Evolutionary conservation across 2,113 vertebrate species (phyloP), one percentile per base, ranked within the genome.

Genomic region (Tyrannus savana): DNA sequence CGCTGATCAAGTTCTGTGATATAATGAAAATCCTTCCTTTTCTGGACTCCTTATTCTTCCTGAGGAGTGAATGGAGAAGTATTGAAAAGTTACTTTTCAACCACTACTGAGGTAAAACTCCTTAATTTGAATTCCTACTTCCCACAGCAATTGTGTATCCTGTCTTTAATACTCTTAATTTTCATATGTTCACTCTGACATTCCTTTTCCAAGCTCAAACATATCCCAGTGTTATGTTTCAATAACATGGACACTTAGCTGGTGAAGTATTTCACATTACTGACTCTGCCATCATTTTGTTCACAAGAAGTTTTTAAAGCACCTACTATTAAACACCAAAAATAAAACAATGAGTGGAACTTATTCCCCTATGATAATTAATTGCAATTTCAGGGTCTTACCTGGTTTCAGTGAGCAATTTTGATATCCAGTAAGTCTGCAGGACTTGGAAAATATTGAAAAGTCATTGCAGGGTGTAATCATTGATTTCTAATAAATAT

Each of bases 101-200:
- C 3, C 4, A 30, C 14, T 0, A 7, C 2, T 46, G 10, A 60
- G 6, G 6, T 35, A 28, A 42, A 64, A 18, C 2, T 3, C 9
- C 39, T 69, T 23, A 9, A 53, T 44, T 72, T 52, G 30, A 46
- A 47, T 71, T 67, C 35, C 6, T 4, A 8, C 13, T 13, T 53
- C 55, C 19, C 4, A 31, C 18, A 83, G n/a, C 10, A 42, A 5
- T 11, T 31, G 12, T 39, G 10, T 28, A 19, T 49, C 31, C 15
- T 8, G 15, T 24, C 19, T 53, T 60, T 50, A 62, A 18, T 35
- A 25, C 7, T 35, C 28, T 35, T 21, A 55, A 28, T 4, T 41
- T 66, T 77, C 14, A 19, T 35, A 6, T 25, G 41, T 12, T 13
- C 41, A 33, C 35, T 35, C 13, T 69, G 49, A 63, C 39, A 8